Percentiles rank a stretch among this genome's conserved stretches.
These are phyloP conservation scores for Platorchestia sp. DNA, from an alignment of 1,140 invertebrate genomes.

Conservation along the genomic window DNA sequence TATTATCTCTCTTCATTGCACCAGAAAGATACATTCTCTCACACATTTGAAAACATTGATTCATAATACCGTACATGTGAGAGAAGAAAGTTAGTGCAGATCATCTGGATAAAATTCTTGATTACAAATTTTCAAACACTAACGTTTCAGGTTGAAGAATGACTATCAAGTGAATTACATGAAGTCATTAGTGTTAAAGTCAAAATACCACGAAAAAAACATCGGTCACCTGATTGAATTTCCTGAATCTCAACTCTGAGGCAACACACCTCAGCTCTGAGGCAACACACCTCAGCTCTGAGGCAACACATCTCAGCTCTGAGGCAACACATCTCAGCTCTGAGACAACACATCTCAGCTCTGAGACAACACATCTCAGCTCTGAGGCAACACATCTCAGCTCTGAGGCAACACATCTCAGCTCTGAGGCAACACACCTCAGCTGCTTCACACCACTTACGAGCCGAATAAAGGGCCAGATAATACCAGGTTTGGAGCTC, in stretches of 20 bases:
- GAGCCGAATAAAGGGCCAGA: not conserved
- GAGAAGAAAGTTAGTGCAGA: not conserved
- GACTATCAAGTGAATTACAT: too few species aligned
- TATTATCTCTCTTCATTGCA: too few species aligned
- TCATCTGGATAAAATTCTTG: too few species aligned
- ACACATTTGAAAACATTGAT: too few species aligned
- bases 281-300: not conserved
- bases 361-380: not conserved
- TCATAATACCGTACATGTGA: too few species aligned
- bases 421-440: not conserved
- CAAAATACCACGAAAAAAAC: too few species aligned
- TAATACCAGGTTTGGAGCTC: conserved; percentile 11
- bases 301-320: not conserved
- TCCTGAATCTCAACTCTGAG: not conserved
- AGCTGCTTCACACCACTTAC: not conserved
- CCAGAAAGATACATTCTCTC: too few species aligned
- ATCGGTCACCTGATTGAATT: too few species aligned
- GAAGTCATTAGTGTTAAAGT: too few species aligned
- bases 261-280: not conserved
- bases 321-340: not conserved
- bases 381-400: not conserved
- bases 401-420: not conserved
- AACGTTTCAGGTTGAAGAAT: too few species aligned
- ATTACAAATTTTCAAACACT: too few species aligned
- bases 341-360: not conserved